Conservation (phyloP, 2,888 invertebrate species). For the Orthosia incerta region DNA sequence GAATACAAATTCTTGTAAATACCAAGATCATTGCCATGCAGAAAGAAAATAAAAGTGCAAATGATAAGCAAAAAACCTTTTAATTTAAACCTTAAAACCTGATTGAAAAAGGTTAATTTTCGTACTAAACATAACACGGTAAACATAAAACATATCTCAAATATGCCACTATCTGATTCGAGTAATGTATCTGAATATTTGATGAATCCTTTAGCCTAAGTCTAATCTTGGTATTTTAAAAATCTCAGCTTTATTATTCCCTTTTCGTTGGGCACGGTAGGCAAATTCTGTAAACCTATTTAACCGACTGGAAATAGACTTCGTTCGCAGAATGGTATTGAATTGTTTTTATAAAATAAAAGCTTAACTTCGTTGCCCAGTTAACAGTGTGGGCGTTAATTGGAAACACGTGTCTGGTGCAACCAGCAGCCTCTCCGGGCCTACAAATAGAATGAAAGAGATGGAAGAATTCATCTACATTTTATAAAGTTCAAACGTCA, state of each 20-base stretch:
- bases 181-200: constrained; percentile 40
- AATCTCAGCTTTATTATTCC: constrained; percentile 39
- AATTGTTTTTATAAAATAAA: constrained; percentile 61
- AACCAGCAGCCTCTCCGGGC: constrained; percentile 68
- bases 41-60: neutral
- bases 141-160: constrained; percentile 2
- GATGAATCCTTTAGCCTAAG: constrained; percentile 19
- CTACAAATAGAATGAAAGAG: constrained; percentile 73
- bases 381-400: constrained; percentile 71
- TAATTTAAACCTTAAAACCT: neutral
- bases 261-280: constrained; percentile 24
- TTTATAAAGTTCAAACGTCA: constrained; percentile 41
- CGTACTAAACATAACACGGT: neutral
- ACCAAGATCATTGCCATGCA: neutral
- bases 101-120: neutral
- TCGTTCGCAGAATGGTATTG: constrained; percentile 35
- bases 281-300: constrained; percentile 32
- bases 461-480: constrained; percentile 60
- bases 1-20: neutral
- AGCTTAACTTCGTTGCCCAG: constrained; percentile 58
- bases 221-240: constrained; percentile 20
- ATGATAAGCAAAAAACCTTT: neutral
- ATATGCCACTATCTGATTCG: constrained; percentile 4
- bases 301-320: constrained; percentile 34
- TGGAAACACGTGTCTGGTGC: constrained; percentile 76